Evolutionary conservation across 37 sponge, comb jelly and placozoan genomes (phyloP).

Genomic region (Crambe crambe): DNA sequence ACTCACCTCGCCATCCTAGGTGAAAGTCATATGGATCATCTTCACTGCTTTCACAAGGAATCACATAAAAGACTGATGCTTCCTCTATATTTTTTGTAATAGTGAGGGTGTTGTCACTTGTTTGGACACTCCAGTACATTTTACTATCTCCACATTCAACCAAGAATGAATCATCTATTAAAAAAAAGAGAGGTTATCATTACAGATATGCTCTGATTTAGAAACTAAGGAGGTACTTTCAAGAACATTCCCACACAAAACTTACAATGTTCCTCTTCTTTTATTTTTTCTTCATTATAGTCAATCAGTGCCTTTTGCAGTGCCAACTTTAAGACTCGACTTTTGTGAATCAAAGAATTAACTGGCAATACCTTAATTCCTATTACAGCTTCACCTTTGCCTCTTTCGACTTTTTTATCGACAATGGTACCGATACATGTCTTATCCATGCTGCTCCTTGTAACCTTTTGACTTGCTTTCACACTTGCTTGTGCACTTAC

Average conservation of each 20-base stretch:
- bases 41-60: constrained; percentile 21
- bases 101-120: neutral
- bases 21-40: constrained; percentile 26
- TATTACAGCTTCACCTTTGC: constrained; percentile 52
- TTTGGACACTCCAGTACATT: constrained; percentile 11
- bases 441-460: constrained; percentile 11
- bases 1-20: constrained; percentile 10
- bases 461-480: neutral
- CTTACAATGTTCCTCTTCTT: constrained; percentile 48
- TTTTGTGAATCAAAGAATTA: constrained; percentile 4
- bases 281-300: constrained; percentile 25
- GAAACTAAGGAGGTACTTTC: too few relatives aligned
- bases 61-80: constrained; percentile 29
- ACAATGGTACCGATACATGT: neutral
- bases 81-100: constrained; percentile 13
- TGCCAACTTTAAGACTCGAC: neutral
- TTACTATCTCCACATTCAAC: constrained; percentile 12
- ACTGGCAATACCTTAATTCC: constrained; percentile 30
- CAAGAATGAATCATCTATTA: constrained; percentile 46
- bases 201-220: too few relatives aligned
- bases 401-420: constrained; percentile 22
- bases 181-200: neutral
- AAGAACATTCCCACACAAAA: neutral
- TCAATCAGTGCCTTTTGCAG: constrained; percentile 28
- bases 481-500: constrained; percentile 10